A percentile compares a stretch with the other conserved stretches of the same genome.
These are phyloP conservation scores for Trochalopteron elliotii DNA, from an alignment of 2,113 vertebrate species.

Conservation along the genomic window DNA sequence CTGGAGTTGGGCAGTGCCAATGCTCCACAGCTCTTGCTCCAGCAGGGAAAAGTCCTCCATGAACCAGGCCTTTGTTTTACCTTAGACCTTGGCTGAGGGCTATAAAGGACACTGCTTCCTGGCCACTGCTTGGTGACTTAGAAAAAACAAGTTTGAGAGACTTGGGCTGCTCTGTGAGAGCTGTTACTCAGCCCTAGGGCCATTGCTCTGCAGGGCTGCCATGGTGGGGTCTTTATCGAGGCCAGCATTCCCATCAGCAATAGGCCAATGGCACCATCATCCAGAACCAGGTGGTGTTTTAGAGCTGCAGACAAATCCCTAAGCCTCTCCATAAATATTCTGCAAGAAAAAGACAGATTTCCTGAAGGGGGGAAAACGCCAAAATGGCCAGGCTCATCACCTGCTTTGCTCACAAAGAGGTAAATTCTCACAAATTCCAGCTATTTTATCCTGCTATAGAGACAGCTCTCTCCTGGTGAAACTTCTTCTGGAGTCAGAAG, in stretches of 20 bases:
- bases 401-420: neutral
- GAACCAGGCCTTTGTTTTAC: neutral
- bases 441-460: neutral
- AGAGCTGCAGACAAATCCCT: neutral
- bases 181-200: neutral
- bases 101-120: neutral
- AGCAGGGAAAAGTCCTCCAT: neutral
- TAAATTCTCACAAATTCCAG: neutral
- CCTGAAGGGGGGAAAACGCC: neutral
- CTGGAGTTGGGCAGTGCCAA: neutral
- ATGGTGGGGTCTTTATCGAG: accelerated
- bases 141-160: neutral
- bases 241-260: neutral
- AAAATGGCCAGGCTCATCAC: neutral
- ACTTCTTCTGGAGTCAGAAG: neutral
- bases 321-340: neutral
- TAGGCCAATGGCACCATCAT: neutral
- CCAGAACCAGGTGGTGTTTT: neutral
- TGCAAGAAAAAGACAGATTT: neutral
- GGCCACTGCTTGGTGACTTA: neutral
- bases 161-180: neutral
- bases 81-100: neutral
- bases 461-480: neutral
- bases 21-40: accelerated
- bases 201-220: neutral